phyloP scores from a whole-genome alignment of 2,888 invertebrate species.

The Apamea epomidion region DNA sequence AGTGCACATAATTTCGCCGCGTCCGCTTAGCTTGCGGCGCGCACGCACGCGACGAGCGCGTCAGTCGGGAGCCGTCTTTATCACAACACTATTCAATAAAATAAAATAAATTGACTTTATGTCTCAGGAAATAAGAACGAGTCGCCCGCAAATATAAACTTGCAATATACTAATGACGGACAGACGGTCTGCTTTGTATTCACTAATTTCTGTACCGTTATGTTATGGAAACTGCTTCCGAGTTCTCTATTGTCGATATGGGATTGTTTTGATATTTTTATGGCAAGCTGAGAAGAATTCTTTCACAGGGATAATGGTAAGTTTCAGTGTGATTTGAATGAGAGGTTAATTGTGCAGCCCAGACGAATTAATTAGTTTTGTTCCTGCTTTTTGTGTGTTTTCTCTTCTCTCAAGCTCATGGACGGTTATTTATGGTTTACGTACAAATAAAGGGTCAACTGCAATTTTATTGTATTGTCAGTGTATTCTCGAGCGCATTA shows the following conservation, averaged over 20 bases:
- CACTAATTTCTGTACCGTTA: conserved; percentile 83
- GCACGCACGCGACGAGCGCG: conserved; percentile 85
- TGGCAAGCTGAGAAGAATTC: conserved; percentile 53
- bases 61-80: conserved; percentile 79
- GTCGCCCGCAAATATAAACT: conserved; percentile 53
- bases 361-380: not conserved
- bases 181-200: conserved; percentile 75
- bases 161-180: conserved; percentile 71
- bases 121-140: conserved; percentile 60
- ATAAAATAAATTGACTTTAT: conserved; percentile 69
- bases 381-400: not conserved
- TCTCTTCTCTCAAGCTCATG: not conserved
- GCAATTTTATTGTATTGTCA: not conserved
- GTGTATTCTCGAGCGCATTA: not conserved
- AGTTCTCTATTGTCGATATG: conserved; percentile 73
- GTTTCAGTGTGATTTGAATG: not conserved
- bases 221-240: conserved; percentile 84
- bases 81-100: conserved; percentile 63
- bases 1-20: conserved; percentile 87
- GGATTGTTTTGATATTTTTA: conserved; percentile 67
- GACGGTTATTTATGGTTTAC: not conserved
- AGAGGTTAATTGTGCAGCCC: not conserved
- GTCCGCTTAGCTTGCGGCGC: conserved; percentile 84
- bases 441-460: not conserved
- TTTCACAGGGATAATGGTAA: conserved; percentile 47